These are phyloP conservation scores for Oligia latruncula DNA, from an alignment of 2,888 invertebrate genomes.

Conservation along the genomic window DNA sequence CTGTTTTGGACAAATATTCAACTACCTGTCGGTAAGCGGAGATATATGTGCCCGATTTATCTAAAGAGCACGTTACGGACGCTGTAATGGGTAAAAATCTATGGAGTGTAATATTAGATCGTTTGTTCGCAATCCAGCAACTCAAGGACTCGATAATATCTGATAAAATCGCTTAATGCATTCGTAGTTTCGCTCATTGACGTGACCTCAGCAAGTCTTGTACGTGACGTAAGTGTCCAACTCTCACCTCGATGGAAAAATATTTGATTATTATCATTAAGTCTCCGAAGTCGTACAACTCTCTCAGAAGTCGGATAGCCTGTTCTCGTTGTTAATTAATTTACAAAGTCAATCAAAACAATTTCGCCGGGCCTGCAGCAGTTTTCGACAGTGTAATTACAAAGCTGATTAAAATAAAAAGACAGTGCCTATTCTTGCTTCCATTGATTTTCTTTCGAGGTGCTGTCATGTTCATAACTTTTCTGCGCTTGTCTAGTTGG, in stretches of 20 bases:
- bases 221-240: slow-evolving; percentile 27
- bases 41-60: slow-evolving; percentile 53
- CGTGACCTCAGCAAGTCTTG: background rate
- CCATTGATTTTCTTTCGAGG: slow-evolving; percentile 11
- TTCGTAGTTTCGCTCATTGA: slow-evolving; percentile 26
- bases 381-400: slow-evolving; percentile 68
- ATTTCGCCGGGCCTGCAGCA: slow-evolving; percentile 63
- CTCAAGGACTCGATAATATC: slow-evolving; percentile 27
- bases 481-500: background rate
- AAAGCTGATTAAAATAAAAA: slow-evolving; percentile 63
- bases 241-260: slow-evolving; percentile 27
- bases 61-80: slow-evolving; percentile 12
- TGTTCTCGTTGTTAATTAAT: slow-evolving; percentile 69
- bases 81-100: slow-evolving; percentile 36
- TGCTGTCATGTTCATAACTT: background rate
- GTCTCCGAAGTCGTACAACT: slow-evolving; percentile 32
- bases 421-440: slow-evolving; percentile 27
- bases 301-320: slow-evolving; percentile 44
- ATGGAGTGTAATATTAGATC: slow-evolving; percentile 28
- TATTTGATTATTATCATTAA: slow-evolving; percentile 30
- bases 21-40: slow-evolving; percentile 43
- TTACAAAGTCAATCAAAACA: slow-evolving; percentile 75
- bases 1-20: slow-evolving; percentile 68
- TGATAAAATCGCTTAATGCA: slow-evolving; percentile 36
- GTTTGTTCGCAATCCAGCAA: slow-evolving; percentile 28